phyloP scores from a whole-genome alignment of 92 coral and sea anemone species.

The Pocillopora meandrina region DNA sequence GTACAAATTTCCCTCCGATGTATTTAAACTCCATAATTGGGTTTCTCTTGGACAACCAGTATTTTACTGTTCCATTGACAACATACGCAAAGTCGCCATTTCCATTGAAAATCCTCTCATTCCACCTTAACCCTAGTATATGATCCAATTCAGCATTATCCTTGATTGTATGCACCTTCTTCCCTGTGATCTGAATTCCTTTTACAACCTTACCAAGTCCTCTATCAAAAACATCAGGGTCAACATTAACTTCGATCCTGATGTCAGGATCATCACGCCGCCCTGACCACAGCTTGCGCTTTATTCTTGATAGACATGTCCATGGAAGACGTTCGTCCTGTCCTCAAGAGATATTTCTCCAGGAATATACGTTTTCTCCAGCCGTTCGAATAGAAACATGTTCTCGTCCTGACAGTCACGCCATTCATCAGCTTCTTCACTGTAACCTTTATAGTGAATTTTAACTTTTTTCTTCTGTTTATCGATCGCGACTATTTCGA shows the following conservation, averaged over 20 bases:
- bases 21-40: constrained; percentile 53
- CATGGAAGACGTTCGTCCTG: constrained; percentile 31
- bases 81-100: constrained; percentile 63
- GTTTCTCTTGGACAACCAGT: constrained; percentile 39
- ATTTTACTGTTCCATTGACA: constrained; percentile 45
- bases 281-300: constrained; percentile 28
- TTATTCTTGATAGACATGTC: constrained; percentile 24
- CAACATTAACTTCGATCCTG: constrained; percentile 43
- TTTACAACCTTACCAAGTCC: background rate
- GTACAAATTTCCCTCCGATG: constrained; percentile 46
- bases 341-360: constrained; percentile 29
- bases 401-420: background rate
- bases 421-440: constrained; percentile 11
- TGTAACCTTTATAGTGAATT: constrained; percentile 38
- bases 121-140: constrained; percentile 57
- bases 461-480: constrained; percentile 24
- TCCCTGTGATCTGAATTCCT: background rate
- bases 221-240: background rate
- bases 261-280: constrained; percentile 50
- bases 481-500: constrained; percentile 31
- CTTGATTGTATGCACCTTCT: background rate
- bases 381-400: constrained; percentile 32
- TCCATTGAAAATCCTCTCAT: constrained; percentile 46
- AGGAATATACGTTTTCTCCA: constrained; percentile 28
- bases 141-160: constrained; percentile 17